Evolutionary conservation across 2,888 invertebrate species (phyloP), one percentile per base, ranked within the genome.

Genomic region (Clunio marinus): DNA sequence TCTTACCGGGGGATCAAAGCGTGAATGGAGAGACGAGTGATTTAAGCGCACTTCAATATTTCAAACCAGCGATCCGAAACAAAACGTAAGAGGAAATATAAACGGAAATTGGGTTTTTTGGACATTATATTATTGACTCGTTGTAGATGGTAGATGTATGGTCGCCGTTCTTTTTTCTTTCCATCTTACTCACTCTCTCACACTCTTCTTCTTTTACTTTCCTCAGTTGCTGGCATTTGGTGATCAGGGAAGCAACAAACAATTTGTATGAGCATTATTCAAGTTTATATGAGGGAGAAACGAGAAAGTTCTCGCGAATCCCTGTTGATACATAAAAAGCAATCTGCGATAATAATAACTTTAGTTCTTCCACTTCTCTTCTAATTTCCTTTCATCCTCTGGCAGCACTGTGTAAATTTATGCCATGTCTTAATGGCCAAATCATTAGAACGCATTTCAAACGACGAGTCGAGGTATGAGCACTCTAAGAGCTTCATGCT

Each of bases 31-130:
- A 27, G 27, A 27, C 10, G 57, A 57, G 57, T 57, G 57, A 57
- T 60, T 60, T 37, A 60, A 60, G 35, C 41, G 22, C 60, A 37
- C 35, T 35, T 24, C 37, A 60, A 37, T 35, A 60, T 60, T 60
- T 37, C 60, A 41, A 60, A 60, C 37, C 60, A 60, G 35, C 37
- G 60, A 41, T 60, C 32, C 37, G 60, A 60, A 60, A 37, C 37
- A 24, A 35, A 60, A 37, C 59, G 37, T 60, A 60, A 17, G 55
- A 55, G 57, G 57, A 57, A 57, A 57, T 20, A 57, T 57, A 57
- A 57, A 60, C 60, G 60, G 60, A 60, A 60, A 60, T 60, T 60
- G 60, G 37, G 60, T 60, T 60, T 46, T 57, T 57, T 57, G 57
- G 57, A 57, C 57, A 57, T 57, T 57, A 57, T 57, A 13, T 27